Base-by-base conservation (phyloP, 2,888 invertebrate genomes). In the Galeruca laticollis region DNA sequence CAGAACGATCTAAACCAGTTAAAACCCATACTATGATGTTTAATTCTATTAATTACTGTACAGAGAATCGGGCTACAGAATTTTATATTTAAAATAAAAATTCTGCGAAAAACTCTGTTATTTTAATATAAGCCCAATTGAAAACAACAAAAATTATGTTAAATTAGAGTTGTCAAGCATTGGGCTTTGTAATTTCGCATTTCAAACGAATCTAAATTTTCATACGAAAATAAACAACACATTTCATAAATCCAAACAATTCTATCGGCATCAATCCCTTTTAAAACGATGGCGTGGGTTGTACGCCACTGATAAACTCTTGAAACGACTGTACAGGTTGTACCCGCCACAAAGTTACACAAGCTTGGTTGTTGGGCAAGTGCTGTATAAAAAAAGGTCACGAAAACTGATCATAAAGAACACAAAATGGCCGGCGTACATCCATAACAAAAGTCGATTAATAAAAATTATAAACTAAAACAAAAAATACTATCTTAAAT, bases 61-160 rank as follows among this genome's bases (percentile, higher is more conserved):
- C 72, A 72, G 75, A 73, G 71, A 70, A 68, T 69, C 56, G 75
- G 75, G 75, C 71, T 73, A 72, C 73, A 75, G 69, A 73, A 70
- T 60, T 62, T 61, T 52, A 35, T 60, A 69, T 70, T 26, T 1
- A 18, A 26, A 5, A 57, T 35, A 75, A 70, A 35, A 21, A 67
- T 66, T 69, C 70, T 72, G 70, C 67, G 72, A 75, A 75, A 73
- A 70, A 71, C 71, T 40, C 75, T 69, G 73, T 68, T 49, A 11
- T 40, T 26, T 70, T 70, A 51, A 60, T 75, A 51, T 75, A 64
- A 68, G 75, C 75, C 75, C 70, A 73, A 70, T 69, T 72, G 75
- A 73, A 73, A 75, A 72, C 73, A 73, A 56, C 49, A 26, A 56
- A 63, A 70, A 70, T 68, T 20, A 68, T 60, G 26, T 26, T 20